phyloP scores from a whole-genome alignment of 2,888 invertebrate species.

The Timema podura region DNA sequence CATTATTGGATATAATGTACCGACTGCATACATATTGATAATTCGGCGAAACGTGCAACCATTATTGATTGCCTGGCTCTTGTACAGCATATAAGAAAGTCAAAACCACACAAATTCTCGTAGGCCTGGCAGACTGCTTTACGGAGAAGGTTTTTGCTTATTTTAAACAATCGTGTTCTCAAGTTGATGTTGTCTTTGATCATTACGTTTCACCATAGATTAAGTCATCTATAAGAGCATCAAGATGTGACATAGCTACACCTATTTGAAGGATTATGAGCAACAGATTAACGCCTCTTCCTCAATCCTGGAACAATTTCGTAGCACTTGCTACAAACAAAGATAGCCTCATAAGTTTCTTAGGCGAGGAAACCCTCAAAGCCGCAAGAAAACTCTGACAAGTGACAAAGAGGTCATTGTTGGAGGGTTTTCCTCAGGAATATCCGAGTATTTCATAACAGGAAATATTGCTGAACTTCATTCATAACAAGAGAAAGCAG shows the following conservation, averaged over 20 bases:
- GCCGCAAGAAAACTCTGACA: not conserved
- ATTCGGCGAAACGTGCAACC: not conserved
- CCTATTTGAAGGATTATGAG: constrained; percentile 6
- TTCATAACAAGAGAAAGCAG: not conserved
- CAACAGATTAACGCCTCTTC: not conserved
- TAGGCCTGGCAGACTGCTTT: not conserved
- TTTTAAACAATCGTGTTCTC: not conserved
- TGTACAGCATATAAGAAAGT: not conserved
- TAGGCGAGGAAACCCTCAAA: constrained; percentile 4
- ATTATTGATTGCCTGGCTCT: not conserved
- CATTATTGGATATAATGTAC: too few species aligned
- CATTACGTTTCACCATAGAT: not conserved
- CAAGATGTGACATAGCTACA: not conserved
- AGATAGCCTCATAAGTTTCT: not conserved
- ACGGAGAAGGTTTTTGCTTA: not conserved
- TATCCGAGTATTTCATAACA: not conserved
- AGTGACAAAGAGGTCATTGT: not conserved
- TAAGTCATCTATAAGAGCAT: not conserved
- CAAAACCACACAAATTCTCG: not conserved
- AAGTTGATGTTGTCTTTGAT: constrained; percentile 1
- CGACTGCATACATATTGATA: not conserved
- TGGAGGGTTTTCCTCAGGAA: not conserved
- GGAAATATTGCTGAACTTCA: not conserved
- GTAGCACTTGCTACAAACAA: not conserved
- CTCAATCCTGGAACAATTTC: constrained; percentile 2